A percentile compares a stretch with the other conserved stretches of the same genome.
phyloP scores from a whole-genome alignment of 2,888 invertebrate genomes.

The Zelleria hepariella region DNA sequence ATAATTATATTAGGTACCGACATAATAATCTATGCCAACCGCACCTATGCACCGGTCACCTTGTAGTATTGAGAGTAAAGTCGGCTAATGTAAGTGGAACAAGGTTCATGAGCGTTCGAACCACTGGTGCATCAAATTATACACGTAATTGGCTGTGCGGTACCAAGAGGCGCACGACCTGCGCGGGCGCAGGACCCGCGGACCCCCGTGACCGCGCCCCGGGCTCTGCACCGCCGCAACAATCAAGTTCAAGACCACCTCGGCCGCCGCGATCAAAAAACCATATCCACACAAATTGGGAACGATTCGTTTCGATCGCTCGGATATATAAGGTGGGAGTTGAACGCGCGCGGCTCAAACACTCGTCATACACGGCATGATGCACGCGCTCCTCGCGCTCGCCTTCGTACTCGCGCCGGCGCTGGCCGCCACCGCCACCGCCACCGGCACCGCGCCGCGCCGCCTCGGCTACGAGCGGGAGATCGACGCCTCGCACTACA shows the following conservation, averaged over 20 bases:
- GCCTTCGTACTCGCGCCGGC: conserved; percentile 33
- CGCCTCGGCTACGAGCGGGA: conserved; percentile 59
- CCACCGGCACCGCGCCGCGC: conserved; percentile 30
- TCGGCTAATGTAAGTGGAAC: conserved; percentile 60
- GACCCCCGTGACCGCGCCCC: conserved; percentile 18
- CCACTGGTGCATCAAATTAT: conserved; percentile 47
- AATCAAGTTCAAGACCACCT: conserved; percentile 59
- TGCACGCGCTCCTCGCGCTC: conserved; percentile 61
- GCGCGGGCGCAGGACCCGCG: conserved; percentile 2
- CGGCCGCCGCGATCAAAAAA: conserved; percentile 34
- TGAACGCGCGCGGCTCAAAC: conserved; percentile 64
- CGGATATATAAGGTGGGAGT: conserved; percentile 64
- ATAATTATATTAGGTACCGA: conserved; percentile 6
- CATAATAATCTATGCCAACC: conserved; percentile 21
- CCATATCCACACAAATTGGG: conserved; percentile 59
- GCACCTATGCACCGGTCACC: conserved; percentile 37
- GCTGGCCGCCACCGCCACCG: conserved; percentile 35
- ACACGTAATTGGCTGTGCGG: conserved; percentile 34
- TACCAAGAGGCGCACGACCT: conserved; percentile 17
- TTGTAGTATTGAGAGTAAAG: conserved; percentile 45
- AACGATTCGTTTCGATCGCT: conserved; percentile 61
- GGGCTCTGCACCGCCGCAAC: conserved; percentile 29
- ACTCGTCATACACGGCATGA: conserved; percentile 55
- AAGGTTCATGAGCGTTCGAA: conserved; percentile 63
- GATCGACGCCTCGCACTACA: conserved; percentile 46